Percentiles rank a stretch among this genome's conserved stretches.
Conservation (phyloP, 1,140 invertebrate genomes). For the Luehdorfia chinensis region DNA sequence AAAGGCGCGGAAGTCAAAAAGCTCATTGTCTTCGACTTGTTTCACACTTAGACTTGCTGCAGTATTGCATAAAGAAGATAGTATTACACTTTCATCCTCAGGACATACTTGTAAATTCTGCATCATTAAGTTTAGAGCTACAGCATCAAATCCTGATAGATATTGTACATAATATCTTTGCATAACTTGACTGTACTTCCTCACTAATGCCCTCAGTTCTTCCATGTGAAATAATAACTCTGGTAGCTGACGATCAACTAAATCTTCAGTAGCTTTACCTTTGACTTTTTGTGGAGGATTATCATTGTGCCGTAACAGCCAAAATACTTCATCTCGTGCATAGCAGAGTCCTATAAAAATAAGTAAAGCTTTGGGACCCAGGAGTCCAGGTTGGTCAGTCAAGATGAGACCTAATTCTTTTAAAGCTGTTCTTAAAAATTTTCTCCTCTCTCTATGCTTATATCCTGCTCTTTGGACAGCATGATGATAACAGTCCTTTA, state of each 20-base stretch:
- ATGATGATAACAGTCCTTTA: constrained; percentile 95
- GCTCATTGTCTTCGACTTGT: constrained; percentile 97
- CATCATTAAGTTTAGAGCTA: constrained; percentile 93
- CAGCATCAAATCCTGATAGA: constrained; percentile 96
- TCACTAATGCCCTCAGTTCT: constrained; percentile 93
- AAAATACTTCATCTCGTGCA: constrained; percentile 97
- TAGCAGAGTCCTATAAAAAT: constrained; percentile 97
- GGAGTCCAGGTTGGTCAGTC: constrained; percentile 97
- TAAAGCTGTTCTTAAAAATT: constrained; percentile 96
- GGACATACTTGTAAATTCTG: constrained; percentile 91
- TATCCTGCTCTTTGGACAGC: constrained; percentile 93
- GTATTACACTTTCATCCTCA: constrained; percentile 96
- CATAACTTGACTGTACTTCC: constrained; percentile 97
- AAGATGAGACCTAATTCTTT: constrained; percentile 97
- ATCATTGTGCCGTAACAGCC: constrained; percentile 97
- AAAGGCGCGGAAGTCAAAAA: constrained; percentile 97
- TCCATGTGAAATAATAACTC: constrained; percentile 99
- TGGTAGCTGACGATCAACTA: constrained; percentile 95
- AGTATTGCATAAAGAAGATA: constrained; percentile 94
- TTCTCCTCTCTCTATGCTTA: constrained; percentile 95
- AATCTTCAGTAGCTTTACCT: constrained; percentile 91
- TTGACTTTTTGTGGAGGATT: constrained; percentile 93
- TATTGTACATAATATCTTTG: constrained; percentile 99
- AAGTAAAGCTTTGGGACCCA: constrained; percentile 97
- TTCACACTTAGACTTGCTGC: constrained; percentile 93